Percentiles rank a stretch among this genome's conserved stretches.
These are phyloP conservation scores for Dermochelys coriacea DNA, from an alignment of 2,797 vertebrate species.

Conservation along the genomic window DNA sequence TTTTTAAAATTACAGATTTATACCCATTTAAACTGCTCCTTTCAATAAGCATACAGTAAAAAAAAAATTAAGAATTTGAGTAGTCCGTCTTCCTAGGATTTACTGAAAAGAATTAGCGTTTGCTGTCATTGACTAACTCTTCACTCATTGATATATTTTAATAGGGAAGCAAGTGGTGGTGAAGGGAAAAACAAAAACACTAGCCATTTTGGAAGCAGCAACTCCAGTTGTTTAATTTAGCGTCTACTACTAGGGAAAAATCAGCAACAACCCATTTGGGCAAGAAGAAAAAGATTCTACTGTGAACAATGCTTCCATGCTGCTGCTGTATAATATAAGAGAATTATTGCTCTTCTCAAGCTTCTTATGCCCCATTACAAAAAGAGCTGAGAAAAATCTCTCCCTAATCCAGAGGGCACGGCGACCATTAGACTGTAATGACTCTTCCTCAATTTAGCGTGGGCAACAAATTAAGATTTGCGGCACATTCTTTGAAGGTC, in stretches of 20 bases:
- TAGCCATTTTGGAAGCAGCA: neutral
- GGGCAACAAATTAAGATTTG: conserved; percentile 20
- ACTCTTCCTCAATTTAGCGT: neutral
- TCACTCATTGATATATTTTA: neutral
- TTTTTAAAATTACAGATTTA: neutral
- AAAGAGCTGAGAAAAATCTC: neutral
- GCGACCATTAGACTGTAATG: conserved; percentile 7
- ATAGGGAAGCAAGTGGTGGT: neutral
- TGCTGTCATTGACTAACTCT: neutral
- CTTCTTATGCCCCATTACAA: neutral
- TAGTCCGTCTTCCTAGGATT: neutral
- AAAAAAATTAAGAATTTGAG: neutral
- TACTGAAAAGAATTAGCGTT: neutral
- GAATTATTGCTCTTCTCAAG: neutral
- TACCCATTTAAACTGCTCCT: neutral
- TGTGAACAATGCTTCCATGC: neutral
- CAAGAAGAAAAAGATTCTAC: neutral
- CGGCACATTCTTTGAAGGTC: conserved; percentile 18
- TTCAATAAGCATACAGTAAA: neutral
- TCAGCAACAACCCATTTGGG: neutral
- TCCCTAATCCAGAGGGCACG: neutral
- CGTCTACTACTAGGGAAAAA: neutral
- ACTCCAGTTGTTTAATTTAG: neutral
- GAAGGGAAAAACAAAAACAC: neutral
- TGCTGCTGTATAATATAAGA: neutral